Evolutionary conservation across 64 coral and sea anemone genomes (phyloP), one percentile per base, ranked within the genome.

Genomic region (Porites lutea): DNA sequence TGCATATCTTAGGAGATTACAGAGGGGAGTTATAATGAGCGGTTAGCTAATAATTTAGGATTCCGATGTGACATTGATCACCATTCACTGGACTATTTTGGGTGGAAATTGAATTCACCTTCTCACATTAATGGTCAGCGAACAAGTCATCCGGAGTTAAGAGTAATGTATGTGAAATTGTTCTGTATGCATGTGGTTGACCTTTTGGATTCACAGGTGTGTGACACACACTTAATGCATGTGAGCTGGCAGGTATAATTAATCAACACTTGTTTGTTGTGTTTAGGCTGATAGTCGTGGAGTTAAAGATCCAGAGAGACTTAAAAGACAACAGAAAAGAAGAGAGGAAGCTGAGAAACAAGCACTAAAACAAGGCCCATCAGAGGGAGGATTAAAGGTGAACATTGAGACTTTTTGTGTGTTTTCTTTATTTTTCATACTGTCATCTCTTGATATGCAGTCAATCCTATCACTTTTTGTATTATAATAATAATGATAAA

Each of bases 321-420:
- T 97, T 15, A 97, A 97, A 71, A 50, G 88, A 54, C 88, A 97
- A 59, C 95, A 97, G 78, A 93, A 97, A 59, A 87, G 75, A 88
- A 94, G 45, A 77, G 92, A 97, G 73, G 89, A 97, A 52, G 88
- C 92, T 0, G 95, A 97, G 75, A 97, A 94, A 76, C 87, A 89
- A 21, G 92, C 95, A 4, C 15, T 71, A 49, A 60, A 83, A 61
- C 95, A 94, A 54, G 92, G 92, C 3, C 47, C 90, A n/a, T 82
- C 79, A 21, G 95, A 97, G 13, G 95, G 92, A 69, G 95, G 95
- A 64, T 64, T 97, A 2, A 94, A 82, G 92, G 95, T 97, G 27
- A 37, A 37, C 27, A 37, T 37, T 37, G 27, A 37, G 27, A 37
- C 27, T 37, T 37, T 37, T 37, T 1, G 27, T 37, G 0, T 37